These are phyloP conservation scores for Zhuqinia jingwanae DNA, from an alignment of 2,888 invertebrate genomes.

Conservation along the genomic window DNA sequence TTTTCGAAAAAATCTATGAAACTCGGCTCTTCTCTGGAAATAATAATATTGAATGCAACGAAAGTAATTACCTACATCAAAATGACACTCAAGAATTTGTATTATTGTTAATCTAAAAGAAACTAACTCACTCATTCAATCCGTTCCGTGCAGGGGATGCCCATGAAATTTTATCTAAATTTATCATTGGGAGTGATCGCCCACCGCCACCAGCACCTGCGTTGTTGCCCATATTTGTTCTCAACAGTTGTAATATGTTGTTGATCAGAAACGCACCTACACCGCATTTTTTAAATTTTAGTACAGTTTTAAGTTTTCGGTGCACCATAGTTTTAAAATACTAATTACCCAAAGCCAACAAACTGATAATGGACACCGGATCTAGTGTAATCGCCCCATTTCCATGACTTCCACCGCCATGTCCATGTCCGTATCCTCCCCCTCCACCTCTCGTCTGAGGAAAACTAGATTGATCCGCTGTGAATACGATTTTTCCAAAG, in stretches of 20 bases:
- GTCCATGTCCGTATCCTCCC: slow-evolving; percentile 44
- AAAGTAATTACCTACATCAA: neutral
- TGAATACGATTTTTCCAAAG: too few relatives aligned
- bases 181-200: neutral
- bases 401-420: slow-evolving; percentile 72
- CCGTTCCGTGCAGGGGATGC: neutral
- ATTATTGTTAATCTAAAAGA: too few relatives aligned
- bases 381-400: slow-evolving; percentile 78
- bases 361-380: slow-evolving; percentile 79
- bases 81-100: too few relatives aligned
- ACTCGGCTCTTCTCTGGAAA: slow-evolving; percentile 68
- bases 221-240: slow-evolving; percentile 69
- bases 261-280: slow-evolving; percentile 78
- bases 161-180: slow-evolving; percentile 3
- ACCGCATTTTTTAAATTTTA: neutral
- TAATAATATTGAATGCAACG: neutral
- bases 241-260: slow-evolving; percentile 78
- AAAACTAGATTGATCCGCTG: neutral
- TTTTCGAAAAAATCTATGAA: slow-evolving; percentile 78
- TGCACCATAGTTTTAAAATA: too few relatives aligned
- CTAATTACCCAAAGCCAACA: slow-evolving; percentile 76
- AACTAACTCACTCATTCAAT: neutral
- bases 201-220: neutral
- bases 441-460: slow-evolving; percentile 64
- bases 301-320: too few relatives aligned